Percentiles rank a stretch among this genome's conserved stretches.
Conservation (phyloP, 1,140 invertebrate species). For the Metopolophium dirhodum region DNA sequence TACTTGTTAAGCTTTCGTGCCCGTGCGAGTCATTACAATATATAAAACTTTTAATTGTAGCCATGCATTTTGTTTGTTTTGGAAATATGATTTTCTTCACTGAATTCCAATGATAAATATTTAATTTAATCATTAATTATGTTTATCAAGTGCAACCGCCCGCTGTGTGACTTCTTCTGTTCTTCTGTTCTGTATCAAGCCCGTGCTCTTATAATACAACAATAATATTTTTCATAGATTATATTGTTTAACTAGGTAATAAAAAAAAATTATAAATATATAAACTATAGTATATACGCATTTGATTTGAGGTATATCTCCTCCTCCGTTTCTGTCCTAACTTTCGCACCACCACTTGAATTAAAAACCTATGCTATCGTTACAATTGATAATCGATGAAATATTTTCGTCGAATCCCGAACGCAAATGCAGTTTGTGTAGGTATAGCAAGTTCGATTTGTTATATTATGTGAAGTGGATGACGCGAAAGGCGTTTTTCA, state of each 20-base stretch:
- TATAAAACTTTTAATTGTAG: background rate
- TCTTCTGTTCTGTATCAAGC: too few relatives aligned
- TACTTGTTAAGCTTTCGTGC: background rate
- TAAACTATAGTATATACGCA: background rate
- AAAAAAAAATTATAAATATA: background rate
- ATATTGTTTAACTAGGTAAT: too few relatives aligned
- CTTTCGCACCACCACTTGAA: background rate
- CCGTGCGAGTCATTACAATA: background rate
- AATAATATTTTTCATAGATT: too few relatives aligned
- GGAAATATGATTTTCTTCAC: background rate
- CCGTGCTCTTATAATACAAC: too few relatives aligned
- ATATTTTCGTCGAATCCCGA: too few relatives aligned
- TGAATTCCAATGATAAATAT: background rate
- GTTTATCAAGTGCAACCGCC: too few relatives aligned
- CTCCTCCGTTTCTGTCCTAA: background rate
- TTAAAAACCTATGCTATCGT: background rate
- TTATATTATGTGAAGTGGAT: too few relatives aligned
- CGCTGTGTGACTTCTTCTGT: too few relatives aligned
- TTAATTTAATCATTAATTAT: too few relatives aligned
- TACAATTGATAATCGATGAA: background rate
- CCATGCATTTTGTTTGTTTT: background rate
- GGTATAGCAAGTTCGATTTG: too few relatives aligned
- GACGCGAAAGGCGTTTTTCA: background rate
- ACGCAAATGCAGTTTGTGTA: too few relatives aligned
- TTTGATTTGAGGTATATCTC: background rate